Conservation (phyloP, 2,888 invertebrate genomes). For the Xestia sexstrigata region DNA sequence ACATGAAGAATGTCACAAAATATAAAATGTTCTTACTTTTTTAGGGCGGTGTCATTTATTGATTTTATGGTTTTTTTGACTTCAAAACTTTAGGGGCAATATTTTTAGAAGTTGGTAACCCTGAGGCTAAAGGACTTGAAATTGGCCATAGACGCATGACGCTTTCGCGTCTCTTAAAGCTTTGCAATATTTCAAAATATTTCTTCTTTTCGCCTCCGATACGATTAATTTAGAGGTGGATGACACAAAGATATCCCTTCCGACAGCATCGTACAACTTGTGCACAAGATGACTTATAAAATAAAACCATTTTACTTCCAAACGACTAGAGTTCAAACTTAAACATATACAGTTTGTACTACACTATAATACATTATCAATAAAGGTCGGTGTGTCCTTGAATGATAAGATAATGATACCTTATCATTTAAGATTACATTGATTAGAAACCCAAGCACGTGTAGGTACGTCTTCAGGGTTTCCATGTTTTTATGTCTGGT, state of each 20-base stretch:
- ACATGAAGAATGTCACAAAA: too few relatives aligned
- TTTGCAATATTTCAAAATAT: not conserved
- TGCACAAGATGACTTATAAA: not conserved
- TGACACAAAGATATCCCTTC: not conserved
- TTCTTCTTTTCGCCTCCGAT: not conserved
- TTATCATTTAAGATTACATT: conserved; percentile 35
- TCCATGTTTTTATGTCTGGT: conserved; percentile 6
- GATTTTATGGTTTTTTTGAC: too few relatives aligned
- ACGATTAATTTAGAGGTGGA: too few relatives aligned
- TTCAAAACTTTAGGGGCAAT: too few relatives aligned
- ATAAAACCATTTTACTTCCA: not conserved
- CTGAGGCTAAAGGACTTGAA: too few relatives aligned
- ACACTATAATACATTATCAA: conserved; percentile 12
- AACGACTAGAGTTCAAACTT: not conserved
- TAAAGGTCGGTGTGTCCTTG: conserved; percentile 33
- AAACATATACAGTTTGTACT: not conserved
- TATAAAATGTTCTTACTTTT: too few relatives aligned
- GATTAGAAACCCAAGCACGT: conserved; percentile 26
- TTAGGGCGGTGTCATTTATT: too few relatives aligned
- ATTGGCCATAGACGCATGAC: not conserved
- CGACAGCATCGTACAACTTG: not conserved
- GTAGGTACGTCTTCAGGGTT: not conserved
- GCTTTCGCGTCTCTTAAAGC: not conserved
- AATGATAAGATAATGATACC: conserved; percentile 41
- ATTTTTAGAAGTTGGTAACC: too few relatives aligned